These are phyloP conservation scores for Chloroclysta siterata DNA, from an alignment of 2,888 invertebrate species.

Conservation along the genomic window DNA sequence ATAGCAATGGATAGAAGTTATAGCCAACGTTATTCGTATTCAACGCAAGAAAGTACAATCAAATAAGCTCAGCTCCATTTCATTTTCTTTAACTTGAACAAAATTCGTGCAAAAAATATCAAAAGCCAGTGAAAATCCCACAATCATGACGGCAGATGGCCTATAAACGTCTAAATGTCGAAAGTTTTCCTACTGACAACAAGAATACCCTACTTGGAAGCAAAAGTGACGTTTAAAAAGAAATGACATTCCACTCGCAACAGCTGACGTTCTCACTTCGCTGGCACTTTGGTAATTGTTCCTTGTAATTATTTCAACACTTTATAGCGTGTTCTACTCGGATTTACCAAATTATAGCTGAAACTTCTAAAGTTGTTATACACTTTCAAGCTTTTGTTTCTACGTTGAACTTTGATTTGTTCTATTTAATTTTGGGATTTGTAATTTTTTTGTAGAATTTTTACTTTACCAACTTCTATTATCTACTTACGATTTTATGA, in stretches of 20 bases:
- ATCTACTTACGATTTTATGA: too few relatives aligned
- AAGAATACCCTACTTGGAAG: conserved; percentile 49
- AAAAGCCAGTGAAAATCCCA: conserved; percentile 53
- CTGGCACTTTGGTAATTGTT: conserved; percentile 64
- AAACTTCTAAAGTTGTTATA: conserved; percentile 46
- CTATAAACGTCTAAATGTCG: conserved; percentile 69
- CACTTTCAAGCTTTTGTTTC: conserved; percentile 11
- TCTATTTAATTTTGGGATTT: not conserved
- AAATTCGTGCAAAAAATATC: conserved; percentile 34
- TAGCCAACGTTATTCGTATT: not conserved
- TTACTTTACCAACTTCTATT: too few relatives aligned
- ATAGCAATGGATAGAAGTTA: not conserved
- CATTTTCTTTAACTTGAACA: conserved; percentile 9
- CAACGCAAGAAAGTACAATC: not conserved
- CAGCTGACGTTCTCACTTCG: conserved; percentile 61
- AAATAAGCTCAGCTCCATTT: not conserved
- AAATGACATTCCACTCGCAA: conserved; percentile 59
- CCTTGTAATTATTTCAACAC: conserved; percentile 64
- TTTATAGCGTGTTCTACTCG: conserved; percentile 60
- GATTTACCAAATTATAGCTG: conserved; percentile 57
- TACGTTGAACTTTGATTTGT: not conserved
- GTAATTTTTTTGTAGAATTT: not conserved
- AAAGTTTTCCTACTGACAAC: conserved; percentile 66
- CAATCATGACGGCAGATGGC: conserved; percentile 63
- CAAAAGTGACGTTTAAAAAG: conserved; percentile 55